Base-by-base conservation (phyloP, 2,113 vertebrate genomes). In the Chaenogobius annularis region DNA sequence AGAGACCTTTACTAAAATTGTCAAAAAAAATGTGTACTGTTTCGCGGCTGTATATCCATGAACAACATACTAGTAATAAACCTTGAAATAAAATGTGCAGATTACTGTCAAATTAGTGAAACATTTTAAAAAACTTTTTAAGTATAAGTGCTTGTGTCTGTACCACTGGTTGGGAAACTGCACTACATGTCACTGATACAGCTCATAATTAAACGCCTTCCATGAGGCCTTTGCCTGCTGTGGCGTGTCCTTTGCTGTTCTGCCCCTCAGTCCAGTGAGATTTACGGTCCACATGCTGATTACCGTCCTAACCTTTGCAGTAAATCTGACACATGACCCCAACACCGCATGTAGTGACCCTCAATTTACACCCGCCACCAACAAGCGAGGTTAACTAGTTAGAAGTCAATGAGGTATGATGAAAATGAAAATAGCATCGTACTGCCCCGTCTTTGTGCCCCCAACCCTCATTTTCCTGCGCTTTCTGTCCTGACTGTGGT, bases 211-310 rank as follows among this genome's bases (percentile, higher is more conserved):
- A 19, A 48, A 64, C 3, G 4, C 10, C 13, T 62, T 47, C 6
- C 3, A 35, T 47, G 55, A 14, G 55, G 12, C 78, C n/a, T 78
- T 55, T 74, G 65, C 78, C 81, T 75, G 74, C 78, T 70, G 68
- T 90, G 96, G 95, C 79, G 90, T 94, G 9, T 43, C 76, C 2
- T 77, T 95, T 64, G 93, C 92, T 93, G 96, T 96, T 87, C 92
- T 95, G 61, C 95, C 96, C 91, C 95, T 92, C 72, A 93, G 94
- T 67, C 83, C 94, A 10, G 87, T 94, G 0, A 94, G 95, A 74
- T 97, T 94, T 55, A 54, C 94, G 5, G 88, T 78, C 7, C 13
- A 91, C 93, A 22, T 94, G 3, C 7, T 95, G 71, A 94, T 98
- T 74, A 96, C 93, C 84, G 89, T 91, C 61, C 0, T 93, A 70